phyloP scores from a whole-genome alignment of 2,888 invertebrate genomes.

The Villa cingulata region DNA sequence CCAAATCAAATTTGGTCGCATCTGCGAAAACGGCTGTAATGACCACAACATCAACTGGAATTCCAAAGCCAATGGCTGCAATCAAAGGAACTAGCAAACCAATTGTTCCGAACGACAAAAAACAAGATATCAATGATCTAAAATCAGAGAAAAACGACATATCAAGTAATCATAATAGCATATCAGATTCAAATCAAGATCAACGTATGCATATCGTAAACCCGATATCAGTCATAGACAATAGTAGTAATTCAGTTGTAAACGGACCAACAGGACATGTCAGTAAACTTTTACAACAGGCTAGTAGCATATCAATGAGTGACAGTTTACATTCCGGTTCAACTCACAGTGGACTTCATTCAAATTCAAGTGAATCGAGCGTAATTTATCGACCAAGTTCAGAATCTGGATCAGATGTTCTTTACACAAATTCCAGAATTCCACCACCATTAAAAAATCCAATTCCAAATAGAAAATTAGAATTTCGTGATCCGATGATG shows the following conservation, averaged over 20 bases:
- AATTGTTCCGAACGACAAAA: constrained; percentile 43
- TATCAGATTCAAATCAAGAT: constrained; percentile 15
- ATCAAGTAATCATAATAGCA: constrained; percentile 21
- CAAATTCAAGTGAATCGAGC: constrained; percentile 59
- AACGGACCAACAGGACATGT: constrained; percentile 16
- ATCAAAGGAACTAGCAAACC: constrained; percentile 77
- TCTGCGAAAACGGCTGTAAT: constrained; percentile 15
- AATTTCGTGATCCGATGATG: constrained; percentile 15
- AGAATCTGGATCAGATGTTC: constrained; percentile 46
- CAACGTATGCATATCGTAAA: constrained; percentile 23
- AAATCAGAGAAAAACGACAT: constrained; percentile 42
- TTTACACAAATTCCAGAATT: constrained; percentile 21
- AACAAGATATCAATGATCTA: constrained; percentile 17
- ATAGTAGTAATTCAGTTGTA: constrained; percentile 13
- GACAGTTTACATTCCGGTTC: constrained; percentile 49
- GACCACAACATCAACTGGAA: constrained; percentile 43
- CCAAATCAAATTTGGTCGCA: constrained; percentile 28
- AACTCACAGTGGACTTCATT: constrained; percentile 46
- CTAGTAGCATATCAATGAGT: constrained; percentile 46
- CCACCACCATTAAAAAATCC: constrained; percentile 22
- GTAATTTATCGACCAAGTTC: constrained; percentile 60
- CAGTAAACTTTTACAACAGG: constrained; percentile 33
- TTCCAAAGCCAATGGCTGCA: constrained; percentile 84
- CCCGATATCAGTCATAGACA: constrained; percentile 14
- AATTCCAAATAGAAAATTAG: constrained; percentile 42